These are phyloP conservation scores for Episyrphus balteatus DNA, from an alignment of 1,140 invertebrate genomes.

Conservation along the genomic window DNA sequence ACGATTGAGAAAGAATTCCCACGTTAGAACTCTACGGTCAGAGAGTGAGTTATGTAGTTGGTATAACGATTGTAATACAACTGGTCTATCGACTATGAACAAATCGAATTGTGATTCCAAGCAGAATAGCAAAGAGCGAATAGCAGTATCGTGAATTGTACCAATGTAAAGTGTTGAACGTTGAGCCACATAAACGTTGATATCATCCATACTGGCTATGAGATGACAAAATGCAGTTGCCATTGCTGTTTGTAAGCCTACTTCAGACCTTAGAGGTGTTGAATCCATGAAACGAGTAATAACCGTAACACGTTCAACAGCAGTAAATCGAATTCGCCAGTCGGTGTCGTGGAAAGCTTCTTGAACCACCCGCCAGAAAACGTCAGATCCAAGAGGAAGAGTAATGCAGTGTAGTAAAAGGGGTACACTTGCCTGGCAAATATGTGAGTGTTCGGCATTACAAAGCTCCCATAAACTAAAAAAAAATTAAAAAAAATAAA, in stretches of 20 bases:
- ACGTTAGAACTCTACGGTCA: constrained; percentile 80
- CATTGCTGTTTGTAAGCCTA: constrained; percentile 81
- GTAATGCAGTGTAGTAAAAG: constrained; percentile 91
- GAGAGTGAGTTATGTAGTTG: constrained; percentile 88
- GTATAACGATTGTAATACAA: constrained; percentile 94
- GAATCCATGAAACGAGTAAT: constrained; percentile 88
- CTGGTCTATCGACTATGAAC: constrained; percentile 90
- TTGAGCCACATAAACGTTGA: constrained; percentile 88
- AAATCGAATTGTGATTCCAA: constrained; percentile 86
- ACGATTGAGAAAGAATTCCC: constrained; percentile 97
- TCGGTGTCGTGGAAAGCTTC: constrained; percentile 84
- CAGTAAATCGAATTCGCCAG: constrained; percentile 82
- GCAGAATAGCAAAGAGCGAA: constrained; percentile 74
- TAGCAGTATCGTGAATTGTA: constrained; percentile 80
- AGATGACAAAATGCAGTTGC: constrained; percentile 95
- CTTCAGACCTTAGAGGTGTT: constrained; percentile 70
- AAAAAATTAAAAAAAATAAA: not conserved
- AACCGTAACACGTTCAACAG: constrained; percentile 86
- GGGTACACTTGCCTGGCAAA: constrained; percentile 79
- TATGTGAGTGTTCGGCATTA: constrained; percentile 85
- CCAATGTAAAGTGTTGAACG: constrained; percentile 85
- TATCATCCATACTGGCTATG: constrained; percentile 91
- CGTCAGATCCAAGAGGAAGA: constrained; percentile 79
- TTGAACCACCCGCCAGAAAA: constrained; percentile 90
- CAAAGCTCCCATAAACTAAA: constrained; percentile 86